Conservation (phyloP, 92 coral and sea anemone species). For the Metridium senile region DNA sequence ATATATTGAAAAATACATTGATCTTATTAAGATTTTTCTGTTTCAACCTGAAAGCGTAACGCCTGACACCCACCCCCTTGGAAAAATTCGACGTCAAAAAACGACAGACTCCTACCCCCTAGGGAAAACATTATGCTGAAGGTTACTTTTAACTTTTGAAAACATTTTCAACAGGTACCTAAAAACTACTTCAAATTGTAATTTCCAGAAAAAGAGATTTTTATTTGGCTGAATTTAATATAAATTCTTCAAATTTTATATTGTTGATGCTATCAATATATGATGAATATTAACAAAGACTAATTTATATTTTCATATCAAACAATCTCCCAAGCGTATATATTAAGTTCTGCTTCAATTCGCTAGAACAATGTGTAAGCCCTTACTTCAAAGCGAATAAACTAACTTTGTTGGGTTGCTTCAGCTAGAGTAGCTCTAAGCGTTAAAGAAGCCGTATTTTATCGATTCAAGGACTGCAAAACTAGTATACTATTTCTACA, state of each 20-base stretch:
- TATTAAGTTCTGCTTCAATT: constrained; percentile 15
- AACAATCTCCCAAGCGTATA: neutral
- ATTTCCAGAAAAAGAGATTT: too few species aligned
- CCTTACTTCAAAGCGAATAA: neutral
- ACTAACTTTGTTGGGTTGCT: neutral
- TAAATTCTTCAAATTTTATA: neutral
- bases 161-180: neutral
- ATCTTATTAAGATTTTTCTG: too few species aligned
- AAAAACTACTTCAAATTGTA: neutral
- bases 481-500: neutral
- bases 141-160: neutral
- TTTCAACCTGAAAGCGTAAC: too few species aligned
- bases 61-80: too few species aligned
- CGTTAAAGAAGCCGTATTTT: neutral
- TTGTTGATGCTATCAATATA: neutral
- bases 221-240: too few species aligned
- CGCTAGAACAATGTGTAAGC: constrained; percentile 11
- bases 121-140: neutral
- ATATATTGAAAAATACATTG: too few species aligned
- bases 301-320: neutral
- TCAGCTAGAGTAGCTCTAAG: neutral
- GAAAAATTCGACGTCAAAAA: neutral
- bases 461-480: neutral
- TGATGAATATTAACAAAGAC: constrained; percentile 3
- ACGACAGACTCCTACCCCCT: neutral